Base-by-base conservation (phyloP, 2,113 vertebrate genomes). In the Plecturocebus donacophilus region DNA sequence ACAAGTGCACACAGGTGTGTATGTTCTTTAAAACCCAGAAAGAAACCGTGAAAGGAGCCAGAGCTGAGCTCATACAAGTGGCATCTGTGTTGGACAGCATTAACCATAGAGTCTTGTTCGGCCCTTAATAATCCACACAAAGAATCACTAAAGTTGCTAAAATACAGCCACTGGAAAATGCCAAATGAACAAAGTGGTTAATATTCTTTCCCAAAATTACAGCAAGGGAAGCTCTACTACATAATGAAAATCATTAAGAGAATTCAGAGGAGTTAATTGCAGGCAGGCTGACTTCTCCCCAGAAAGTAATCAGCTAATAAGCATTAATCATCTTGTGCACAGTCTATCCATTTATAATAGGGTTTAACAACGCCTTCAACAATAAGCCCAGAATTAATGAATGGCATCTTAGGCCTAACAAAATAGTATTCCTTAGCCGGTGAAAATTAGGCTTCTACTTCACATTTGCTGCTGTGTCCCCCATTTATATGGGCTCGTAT, bases 231-330 rank as follows among this genome's bases (percentile, higher is more conserved):
- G 13, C 70, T 71, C 73, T 66, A 64, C 56, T 27, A 61, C 49
- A 52, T 49, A 82, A 88, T 83, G 93, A 87, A 96, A 96, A 90
- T 35, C 81, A 85, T 70, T 52, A 93, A 86, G 61, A 21, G 21
- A 49, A 82, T 95, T 76, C 89, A 19, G 75, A 95, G 86, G 19
- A 45, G 54, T 95, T 73, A 64, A 91, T 4, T 93, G 96, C 87
- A 77, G 45, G 81, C 64, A 47, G 89, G 71, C 16, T 47, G 64
- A 88, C 27, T 47, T 79, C 84, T 82, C 73, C 73, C 75, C 27
- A 66, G 93, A 94, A 93, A 87, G 93, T 49, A 95, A 96, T 68
- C 76, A 75, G 70, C 86, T 95, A 97, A 85, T 86, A 70, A 90
- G 71, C 23, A 56, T 56, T 82, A 61, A 76, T 90, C 86, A 93